Conservation (phyloP, 2,797 vertebrate species). For the Aratinga solstitialis region DNA sequence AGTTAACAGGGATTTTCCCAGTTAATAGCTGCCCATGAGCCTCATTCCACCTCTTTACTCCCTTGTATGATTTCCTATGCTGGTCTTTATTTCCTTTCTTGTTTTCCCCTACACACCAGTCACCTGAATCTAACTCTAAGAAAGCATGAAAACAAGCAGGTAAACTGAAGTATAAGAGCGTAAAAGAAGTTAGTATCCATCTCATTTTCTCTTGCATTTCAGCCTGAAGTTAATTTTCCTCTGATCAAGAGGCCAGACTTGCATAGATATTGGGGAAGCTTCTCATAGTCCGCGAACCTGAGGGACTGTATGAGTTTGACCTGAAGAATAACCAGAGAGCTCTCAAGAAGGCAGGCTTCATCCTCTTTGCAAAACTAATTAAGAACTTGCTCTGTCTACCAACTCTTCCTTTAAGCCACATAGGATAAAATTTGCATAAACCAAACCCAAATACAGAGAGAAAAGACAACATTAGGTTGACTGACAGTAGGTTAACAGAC, state of each 20-base stretch:
- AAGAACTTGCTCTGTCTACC: not conserved
- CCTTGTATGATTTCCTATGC: not conserved
- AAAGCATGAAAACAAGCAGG: not conserved
- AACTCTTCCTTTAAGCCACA: not conserved
- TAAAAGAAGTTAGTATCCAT: not conserved
- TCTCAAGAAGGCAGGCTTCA: not conserved
- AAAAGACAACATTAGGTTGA: not conserved
- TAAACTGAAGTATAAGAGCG: not conserved
- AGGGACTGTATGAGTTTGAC: not conserved
- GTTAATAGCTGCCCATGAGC: not conserved
- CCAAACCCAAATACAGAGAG: not conserved
- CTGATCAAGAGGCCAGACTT: not conserved
- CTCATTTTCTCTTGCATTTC: not conserved
- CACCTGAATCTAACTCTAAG: not conserved
- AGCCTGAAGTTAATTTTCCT: not conserved
- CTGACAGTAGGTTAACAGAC: not conserved
- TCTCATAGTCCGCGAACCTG: not conserved
- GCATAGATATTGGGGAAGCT: not conserved
- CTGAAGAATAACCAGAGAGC: not conserved
- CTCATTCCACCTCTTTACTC: not conserved
- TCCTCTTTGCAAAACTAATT: not conserved
- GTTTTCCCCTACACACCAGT: not conserved
- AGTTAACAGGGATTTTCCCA: not conserved
- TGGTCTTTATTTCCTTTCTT: not conserved
- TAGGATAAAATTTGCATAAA: not conserved